Evolutionary conservation across 2,888 invertebrate species (phyloP), one percentile per base, ranked within the genome.

Genomic region (Yponomeuta malinellus): DNA sequence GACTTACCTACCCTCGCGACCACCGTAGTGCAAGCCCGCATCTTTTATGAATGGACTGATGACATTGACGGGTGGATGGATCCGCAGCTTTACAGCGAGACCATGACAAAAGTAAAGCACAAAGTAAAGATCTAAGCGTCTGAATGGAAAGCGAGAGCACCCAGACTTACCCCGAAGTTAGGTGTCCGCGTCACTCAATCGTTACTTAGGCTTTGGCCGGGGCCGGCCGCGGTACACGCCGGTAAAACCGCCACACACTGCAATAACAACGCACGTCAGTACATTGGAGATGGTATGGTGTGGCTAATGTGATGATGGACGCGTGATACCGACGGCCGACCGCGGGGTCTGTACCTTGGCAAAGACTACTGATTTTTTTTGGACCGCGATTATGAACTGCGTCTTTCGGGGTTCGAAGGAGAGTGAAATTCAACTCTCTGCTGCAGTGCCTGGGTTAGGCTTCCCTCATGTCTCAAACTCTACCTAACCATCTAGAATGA

Each of bases 61-160:
- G 43, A 43, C 6, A 43, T 43, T 8, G 9, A 43, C 43, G 43
- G 8, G 37, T 37, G 5, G n/a, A 37, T 67, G n/a, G 43, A n/a
- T 43, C 67, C 43, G n/a, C 67, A 37, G 43, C 37, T 33, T 59
- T 4, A n/a, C 29, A 31, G 48, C 80, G 78, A 80, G 83, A 83
- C 83, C 83, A 83, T 81, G 81, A 84, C 81, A 85, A 84, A 83
- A 83, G 82, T 81, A 79, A 90, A 90, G 91, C 91, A 88, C 90
- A 91, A 91, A 90, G 91, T 91, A 91, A 91, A 89, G 90, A 91
- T 90, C 86, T 84, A 90, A 91, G 91, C 91, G 86, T 85, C 78
- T 33, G 10, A 12, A 68, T 82, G 83, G 86, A 86, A 89, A 90
- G 87, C 89, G 88, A 88, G 87, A 89, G 87, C 92, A 92, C 92